Evolutionary conservation across 2,797 vertebrate genomes (phyloP), one percentile per base, ranked within the genome.

Genomic region (Sebastes hubbsi): DNA sequence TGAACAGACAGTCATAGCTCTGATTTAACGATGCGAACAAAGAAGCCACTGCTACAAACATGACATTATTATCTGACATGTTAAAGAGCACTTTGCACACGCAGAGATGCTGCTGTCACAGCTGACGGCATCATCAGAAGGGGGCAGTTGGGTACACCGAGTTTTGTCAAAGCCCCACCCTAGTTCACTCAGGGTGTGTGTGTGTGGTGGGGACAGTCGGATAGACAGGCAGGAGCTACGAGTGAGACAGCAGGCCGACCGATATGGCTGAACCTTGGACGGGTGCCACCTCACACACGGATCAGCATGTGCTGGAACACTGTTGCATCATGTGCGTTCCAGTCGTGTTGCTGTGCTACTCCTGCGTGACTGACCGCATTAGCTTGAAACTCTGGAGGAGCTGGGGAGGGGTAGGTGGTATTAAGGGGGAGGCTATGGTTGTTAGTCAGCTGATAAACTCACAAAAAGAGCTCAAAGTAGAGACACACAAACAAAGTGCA

Each of bases 251-350:
- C 75, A 72, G 81, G 80, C 59, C 2, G 14, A 72, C 84, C 8
- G 73, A 86, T 77, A 89, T 16, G 78, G 80, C 84, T 87, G 81
- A 90, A 94, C 90, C 86, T 93, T 94, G 94, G 92, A 91, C 87
- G 4, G 24, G 27, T 73, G 90, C 94, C 94, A 93, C 82, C 85
- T 88, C 91, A 92, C 92, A 93, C 90, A 90, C 62, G 49, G 93
- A 94, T 93, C 92, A 93, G 94, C 90, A 91, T 94, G 94, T 93
- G 93, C 94, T 91, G 85, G 93, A 92, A 93, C 88, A 88, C 72
- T 36, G 88, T 94, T 95, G 92, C 93, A 89, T 95, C 93, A 95
- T 90, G 88, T 74, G 54, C 79, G 67, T 78, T 88, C 78, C 79
- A 72, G 72, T 88, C 80, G 77, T 89, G 89, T 88, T 84, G 82